phyloP scores from a whole-genome alignment of 2,888 invertebrate species.

The Epistrophe grossulariae region DNA sequence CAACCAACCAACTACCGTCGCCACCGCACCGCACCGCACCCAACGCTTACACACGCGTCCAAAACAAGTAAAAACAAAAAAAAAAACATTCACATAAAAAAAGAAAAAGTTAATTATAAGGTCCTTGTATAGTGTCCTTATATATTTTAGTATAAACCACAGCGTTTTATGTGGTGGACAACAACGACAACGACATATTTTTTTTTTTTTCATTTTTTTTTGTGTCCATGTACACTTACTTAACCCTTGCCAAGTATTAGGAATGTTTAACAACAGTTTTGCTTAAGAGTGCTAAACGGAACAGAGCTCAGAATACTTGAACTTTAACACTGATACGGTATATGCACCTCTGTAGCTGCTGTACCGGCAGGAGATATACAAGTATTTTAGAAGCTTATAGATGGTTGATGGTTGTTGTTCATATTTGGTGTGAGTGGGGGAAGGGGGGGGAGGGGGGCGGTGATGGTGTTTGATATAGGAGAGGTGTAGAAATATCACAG shows the following conservation, averaged over 20 bases:
- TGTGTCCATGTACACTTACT: slow-evolving; percentile 23
- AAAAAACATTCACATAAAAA: not conserved
- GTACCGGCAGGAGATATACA: not conserved
- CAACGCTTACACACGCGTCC: not conserved
- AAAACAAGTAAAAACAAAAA: not conserved
- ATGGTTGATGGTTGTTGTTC: not conserved
- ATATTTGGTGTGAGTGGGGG: not conserved
- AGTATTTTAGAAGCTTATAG: not conserved
- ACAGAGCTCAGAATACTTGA: slow-evolving; percentile 48
- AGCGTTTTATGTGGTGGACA: slow-evolving; percentile 27
- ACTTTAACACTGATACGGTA: slow-evolving; percentile 49
- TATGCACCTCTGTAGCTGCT: not conserved
- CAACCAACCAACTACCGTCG: too few relatives aligned
- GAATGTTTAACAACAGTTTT: slow-evolving; percentile 30
- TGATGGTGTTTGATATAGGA: too few relatives aligned
- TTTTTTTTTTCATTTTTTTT: slow-evolving; percentile 1
- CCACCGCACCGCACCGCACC: not conserved
- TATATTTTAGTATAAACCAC: slow-evolving; percentile 3
- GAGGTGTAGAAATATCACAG: not conserved
- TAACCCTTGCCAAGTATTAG: slow-evolving; percentile 45
- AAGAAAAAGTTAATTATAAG: slow-evolving; percentile 29
- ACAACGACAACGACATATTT: not conserved
- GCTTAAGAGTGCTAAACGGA: slow-evolving; percentile 45
- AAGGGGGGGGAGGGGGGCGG: too few relatives aligned
- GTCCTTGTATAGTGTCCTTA: slow-evolving; percentile 35